Conservation (phyloP, 2,797 vertebrate species). For the Enteromius argenteus region DNA sequence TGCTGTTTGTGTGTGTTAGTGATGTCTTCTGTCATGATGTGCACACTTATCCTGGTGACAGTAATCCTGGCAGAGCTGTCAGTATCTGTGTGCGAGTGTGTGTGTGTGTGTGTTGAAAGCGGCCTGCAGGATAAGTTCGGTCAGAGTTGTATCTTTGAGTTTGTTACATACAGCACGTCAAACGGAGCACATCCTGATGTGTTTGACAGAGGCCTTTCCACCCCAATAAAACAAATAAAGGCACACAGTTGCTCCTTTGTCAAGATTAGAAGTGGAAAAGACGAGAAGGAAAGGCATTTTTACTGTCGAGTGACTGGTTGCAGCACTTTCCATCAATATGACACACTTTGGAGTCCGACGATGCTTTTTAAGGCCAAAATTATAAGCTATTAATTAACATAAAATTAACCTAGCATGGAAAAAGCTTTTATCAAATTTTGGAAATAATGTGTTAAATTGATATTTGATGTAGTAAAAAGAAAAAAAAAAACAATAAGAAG, state of each 20-base stretch:
- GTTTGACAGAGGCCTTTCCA: conserved; percentile 66
- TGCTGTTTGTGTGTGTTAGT: conserved; percentile 51
- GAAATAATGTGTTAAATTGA: background rate
- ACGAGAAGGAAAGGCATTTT: background rate
- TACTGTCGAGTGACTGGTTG: background rate
- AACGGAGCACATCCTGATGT: conserved; percentile 70
- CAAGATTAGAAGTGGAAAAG: background rate
- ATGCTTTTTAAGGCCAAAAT: no score
- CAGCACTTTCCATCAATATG: background rate
- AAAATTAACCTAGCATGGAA: background rate
- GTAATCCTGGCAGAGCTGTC: conserved; percentile 74
- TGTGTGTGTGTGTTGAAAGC: conserved; percentile 64
- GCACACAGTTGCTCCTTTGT: conserved; percentile 19
- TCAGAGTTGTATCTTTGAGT: conserved; percentile 66
- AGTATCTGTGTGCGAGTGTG: conserved; percentile 20
- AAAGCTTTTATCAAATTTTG: background rate
- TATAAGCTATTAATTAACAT: background rate
- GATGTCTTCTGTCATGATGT: conserved; percentile 69
- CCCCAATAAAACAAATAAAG: conserved; percentile 5
- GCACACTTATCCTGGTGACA: conserved; percentile 69
- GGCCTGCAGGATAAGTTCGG: conserved; percentile 74
- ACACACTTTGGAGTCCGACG: background rate
- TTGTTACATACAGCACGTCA: conserved; percentile 70
- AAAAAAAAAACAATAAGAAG: background rate
- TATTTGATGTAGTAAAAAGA: background rate